phyloP scores from a whole-genome alignment of 2,113 vertebrate genomes.

The Malaclemys terrapin region DNA sequence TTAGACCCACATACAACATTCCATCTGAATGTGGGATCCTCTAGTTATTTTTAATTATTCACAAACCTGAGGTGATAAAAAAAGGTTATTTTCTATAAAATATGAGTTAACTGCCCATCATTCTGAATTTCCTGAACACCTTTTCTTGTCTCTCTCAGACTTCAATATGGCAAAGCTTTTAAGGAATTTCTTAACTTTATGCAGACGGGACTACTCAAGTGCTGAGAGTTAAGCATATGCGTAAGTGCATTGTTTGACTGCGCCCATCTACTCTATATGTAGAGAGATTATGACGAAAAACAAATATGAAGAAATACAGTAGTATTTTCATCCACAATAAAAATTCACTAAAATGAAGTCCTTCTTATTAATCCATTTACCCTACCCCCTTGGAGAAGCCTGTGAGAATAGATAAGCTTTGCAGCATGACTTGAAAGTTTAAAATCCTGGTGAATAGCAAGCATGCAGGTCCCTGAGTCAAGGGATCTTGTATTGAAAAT shows the following conservation, averaged over 20 bases:
- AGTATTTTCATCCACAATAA: not conserved
- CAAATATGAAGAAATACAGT: constrained; percentile 23
- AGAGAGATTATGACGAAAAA: constrained; percentile 64
- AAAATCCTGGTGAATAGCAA: not conserved
- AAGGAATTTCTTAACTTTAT: constrained; percentile 11
- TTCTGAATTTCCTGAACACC: not conserved
- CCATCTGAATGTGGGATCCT: not conserved
- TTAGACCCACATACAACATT: not conserved
- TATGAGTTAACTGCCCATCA: not conserved
- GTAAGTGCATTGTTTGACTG: constrained; percentile 44
- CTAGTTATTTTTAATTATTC: not conserved
- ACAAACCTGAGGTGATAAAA: not conserved
- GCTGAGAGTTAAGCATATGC: constrained; percentile 59
- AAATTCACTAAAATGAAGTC: not conserved
- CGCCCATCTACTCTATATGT: not conserved
- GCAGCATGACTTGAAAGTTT: not conserved
- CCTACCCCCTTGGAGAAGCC: not conserved
- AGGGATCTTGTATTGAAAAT: not conserved
- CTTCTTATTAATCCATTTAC: constrained; percentile 25
- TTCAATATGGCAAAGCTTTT: not conserved
- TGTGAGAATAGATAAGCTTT: not conserved
- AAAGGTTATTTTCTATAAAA: not conserved
- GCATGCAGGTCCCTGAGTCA: not conserved
- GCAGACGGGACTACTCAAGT: constrained; percentile 15
- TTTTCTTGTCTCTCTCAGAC: not conserved